phyloP scores from a whole-genome alignment of 2,797 vertebrate genomes.

The Poeciliopsis infans region DNA sequence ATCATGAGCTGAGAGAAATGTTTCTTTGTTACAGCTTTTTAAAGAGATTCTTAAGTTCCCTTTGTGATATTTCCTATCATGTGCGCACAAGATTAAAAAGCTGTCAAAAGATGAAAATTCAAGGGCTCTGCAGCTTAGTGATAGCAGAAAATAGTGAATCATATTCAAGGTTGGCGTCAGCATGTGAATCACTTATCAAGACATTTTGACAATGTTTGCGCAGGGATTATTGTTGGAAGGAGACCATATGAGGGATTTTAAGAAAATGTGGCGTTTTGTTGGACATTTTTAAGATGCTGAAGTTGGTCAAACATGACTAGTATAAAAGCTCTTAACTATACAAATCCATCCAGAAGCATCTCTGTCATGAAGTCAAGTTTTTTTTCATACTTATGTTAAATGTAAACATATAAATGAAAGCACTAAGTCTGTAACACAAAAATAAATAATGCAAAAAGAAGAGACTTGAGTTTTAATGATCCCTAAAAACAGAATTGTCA shows the following conservation, averaged over 20 bases:
- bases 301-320: background rate
- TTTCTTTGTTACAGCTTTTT: background rate
- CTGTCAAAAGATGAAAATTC: background rate
- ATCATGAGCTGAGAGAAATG: background rate
- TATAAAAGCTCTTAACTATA: background rate
- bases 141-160: background rate
- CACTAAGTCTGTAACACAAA: background rate
- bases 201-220: background rate
- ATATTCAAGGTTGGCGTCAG: background rate
- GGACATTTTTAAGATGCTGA: background rate
- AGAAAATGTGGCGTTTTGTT: background rate
- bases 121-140: background rate
- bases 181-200: slow-evolving; percentile 1
- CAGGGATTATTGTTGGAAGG: background rate
- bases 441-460: background rate
- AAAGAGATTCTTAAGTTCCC: background rate
- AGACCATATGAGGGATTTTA: background rate
- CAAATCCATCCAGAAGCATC: background rate
- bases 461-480: background rate
- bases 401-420: background rate
- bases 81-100: background rate
- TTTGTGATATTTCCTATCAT: background rate
- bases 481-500: background rate
- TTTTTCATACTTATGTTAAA: background rate
- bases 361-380: background rate